phyloP scores from a whole-genome alignment of 2,113 vertebrate species.

The Notechis scutatus region DNA sequence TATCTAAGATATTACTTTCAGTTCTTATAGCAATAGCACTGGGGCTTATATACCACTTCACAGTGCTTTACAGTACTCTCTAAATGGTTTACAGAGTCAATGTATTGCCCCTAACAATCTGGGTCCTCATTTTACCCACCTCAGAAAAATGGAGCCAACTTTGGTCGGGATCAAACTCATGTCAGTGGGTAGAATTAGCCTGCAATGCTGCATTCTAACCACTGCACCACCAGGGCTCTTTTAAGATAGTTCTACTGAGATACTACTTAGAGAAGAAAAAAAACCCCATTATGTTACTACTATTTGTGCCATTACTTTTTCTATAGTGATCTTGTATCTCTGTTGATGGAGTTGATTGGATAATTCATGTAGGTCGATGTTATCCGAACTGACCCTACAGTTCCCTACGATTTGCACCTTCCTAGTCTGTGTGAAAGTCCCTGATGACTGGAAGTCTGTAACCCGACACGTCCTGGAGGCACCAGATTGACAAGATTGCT shows the following conservation, averaged over 20 bases:
- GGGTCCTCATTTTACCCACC: background rate
- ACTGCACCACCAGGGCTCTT: background rate
- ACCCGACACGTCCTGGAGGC: background rate
- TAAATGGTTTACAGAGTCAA: background rate
- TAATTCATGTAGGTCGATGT: background rate
- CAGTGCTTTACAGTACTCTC: background rate
- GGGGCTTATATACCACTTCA: background rate
- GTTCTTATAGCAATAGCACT: background rate
- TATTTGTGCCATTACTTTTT: constrained; percentile 8
- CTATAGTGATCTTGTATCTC: constrained; percentile 24
- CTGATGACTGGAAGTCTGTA: background rate
- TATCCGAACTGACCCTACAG: background rate
- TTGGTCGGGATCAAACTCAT: background rate
- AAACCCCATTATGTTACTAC: background rate
- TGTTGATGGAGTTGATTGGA: background rate
- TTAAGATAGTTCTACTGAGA: background rate
- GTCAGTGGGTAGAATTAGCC: background rate
- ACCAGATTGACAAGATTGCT: background rate
- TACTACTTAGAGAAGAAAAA: background rate
- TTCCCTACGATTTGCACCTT: background rate
- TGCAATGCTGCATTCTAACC: background rate
- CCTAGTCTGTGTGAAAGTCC: background rate
- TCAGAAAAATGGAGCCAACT: background rate
- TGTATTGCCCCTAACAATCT: background rate
- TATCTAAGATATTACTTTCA: background rate